Evolutionary conservation across 2,797 vertebrate genomes (phyloP).

Genomic region (Octomys mimax): DNA sequence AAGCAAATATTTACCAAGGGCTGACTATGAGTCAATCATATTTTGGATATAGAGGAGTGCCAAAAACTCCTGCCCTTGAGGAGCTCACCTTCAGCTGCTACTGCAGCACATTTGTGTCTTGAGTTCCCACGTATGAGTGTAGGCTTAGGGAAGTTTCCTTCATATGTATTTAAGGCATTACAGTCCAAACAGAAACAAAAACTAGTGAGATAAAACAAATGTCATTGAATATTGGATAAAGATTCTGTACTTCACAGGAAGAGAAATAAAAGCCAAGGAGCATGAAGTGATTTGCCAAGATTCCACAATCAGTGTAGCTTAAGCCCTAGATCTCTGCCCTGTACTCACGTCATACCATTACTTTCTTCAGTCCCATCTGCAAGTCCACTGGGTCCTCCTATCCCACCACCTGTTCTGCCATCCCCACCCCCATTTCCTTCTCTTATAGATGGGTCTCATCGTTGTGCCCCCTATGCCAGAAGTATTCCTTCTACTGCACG

Average conservation of each 20-base stretch:
- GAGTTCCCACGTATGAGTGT: not conserved
- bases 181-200: not conserved
- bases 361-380: not conserved
- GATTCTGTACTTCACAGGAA: conserved; percentile 24
- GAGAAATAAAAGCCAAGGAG: conserved; percentile 27
- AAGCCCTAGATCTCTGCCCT: not conserved
- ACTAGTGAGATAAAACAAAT: not conserved
- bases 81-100: not conserved
- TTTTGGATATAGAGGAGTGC: not conserved
- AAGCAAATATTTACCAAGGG: conserved; percentile 47
- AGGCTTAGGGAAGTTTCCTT: not conserved
- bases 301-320: not conserved
- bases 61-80: not conserved
- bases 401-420: not conserved
- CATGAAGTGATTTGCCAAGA: not conserved
- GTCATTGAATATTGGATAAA: not conserved
- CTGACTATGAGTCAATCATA: not conserved
- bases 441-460: not conserved
- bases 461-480: conserved; percentile 15
- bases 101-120: not conserved
- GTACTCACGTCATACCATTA: not conserved
- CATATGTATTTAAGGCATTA: not conserved
- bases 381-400: too few species aligned
- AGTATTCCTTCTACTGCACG: not conserved
- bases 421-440: not conserved